Conservation (phyloP, 92 coral and sea anemone species). For the Zoanthus sociatus region DNA sequence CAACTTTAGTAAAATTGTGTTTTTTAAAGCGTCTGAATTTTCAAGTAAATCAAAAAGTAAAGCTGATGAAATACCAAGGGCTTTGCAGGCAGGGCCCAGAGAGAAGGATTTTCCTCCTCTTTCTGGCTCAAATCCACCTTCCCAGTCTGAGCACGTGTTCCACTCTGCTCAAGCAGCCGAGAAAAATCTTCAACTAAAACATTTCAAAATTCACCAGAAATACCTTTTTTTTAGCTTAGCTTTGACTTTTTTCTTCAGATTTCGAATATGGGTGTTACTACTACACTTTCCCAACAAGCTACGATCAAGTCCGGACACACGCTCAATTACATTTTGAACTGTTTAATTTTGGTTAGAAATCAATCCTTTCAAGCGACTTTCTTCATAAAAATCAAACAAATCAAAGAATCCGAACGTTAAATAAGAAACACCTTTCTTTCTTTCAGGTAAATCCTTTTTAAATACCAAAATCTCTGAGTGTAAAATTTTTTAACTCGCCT, state of each 20-base stretch:
- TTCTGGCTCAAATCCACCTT: not conserved
- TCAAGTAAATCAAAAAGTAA: not conserved
- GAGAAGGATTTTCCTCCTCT: not conserved
- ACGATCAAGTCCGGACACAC: constrained; percentile 3
- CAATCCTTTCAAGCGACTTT: constrained; percentile 5
- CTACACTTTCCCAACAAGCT: constrained; percentile 15
- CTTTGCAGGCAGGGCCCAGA: constrained; percentile 1
- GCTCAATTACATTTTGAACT: constrained; percentile 5
- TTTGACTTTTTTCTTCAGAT: not conserved
- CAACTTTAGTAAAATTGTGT: not conserved
- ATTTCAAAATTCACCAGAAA: constrained; percentile 5
- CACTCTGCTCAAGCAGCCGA: constrained; percentile 6
- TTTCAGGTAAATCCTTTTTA: constrained; percentile 2
- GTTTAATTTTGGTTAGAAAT: not conserved
- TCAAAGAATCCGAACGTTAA: constrained; percentile 2
- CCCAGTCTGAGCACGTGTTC: not conserved
- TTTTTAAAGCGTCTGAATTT: not conserved
- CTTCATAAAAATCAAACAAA: constrained; percentile 5
- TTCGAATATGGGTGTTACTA: constrained; percentile 8
- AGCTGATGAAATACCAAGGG: not conserved
- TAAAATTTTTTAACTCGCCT: constrained; percentile 15
- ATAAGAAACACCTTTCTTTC: not conserved
- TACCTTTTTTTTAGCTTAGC: constrained; percentile 4
- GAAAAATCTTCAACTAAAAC: constrained; percentile 15
- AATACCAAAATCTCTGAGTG: constrained; percentile 18